Base-by-base conservation (phyloP, 2,797 vertebrate species). In the Neosilurus hyrtlii region DNA sequence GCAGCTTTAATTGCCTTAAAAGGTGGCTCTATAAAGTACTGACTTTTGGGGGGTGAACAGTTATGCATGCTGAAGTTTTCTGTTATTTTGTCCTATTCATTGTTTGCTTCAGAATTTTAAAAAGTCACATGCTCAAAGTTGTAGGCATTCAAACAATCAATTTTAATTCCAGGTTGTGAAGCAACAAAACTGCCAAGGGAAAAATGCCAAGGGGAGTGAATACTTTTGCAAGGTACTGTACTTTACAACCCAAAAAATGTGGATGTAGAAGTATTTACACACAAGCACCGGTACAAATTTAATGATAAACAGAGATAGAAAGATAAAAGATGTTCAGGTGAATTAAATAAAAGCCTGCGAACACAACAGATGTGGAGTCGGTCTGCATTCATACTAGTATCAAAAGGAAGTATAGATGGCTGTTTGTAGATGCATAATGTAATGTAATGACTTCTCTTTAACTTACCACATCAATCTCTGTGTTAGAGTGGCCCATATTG, bases 401-500 rank as follows among this genome's bases (percentile, higher is more conserved):
- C 15, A 61, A 61, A 61, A 76, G 43, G 24, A 52, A 9, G 63
- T 51, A 24, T 12, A 22, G 37, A 49, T 10, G 14, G 9, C 4
- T 59, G 56, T 59, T 20, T 76, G n/a, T 12, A 73, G 59, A 20
- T 61, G 24, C n/a, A 52, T 51, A 15, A 9, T 12, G 43, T 24
- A 20, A 52, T 30, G 20, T 63, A 76, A 62, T 2, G 18, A 37
- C 54, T 35, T 62, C 66, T 54, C 4, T 24, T 70, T 52, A 65
- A 87, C 95, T 95, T 91, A 98, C 97, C 95, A 99, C 98, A 30
- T 99, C 98, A 0, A 99, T 99, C 93, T 99, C 98, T 0, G 98
- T 99, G 89, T 99, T 99, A 90, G 97, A 99, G 88, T 99, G 98
- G 71, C 98, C 98, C 97, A 99, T 99, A 82, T 99, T 99, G 91